Conservation (phyloP, 2,888 invertebrate species). For the Yponomeuta malinellus region DNA sequence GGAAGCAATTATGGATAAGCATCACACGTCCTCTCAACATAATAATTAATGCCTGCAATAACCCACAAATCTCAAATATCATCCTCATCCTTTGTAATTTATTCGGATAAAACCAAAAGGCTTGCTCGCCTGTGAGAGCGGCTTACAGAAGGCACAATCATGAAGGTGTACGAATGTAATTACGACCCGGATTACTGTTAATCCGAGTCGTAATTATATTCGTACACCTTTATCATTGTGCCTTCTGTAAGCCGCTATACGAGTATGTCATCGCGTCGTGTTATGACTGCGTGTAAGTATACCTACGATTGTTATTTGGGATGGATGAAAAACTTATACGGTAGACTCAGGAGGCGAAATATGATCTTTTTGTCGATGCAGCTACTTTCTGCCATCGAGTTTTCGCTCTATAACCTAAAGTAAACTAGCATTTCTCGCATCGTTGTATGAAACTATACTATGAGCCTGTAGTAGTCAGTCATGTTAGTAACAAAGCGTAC, state of each 20-base stretch:
- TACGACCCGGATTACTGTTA: no score
- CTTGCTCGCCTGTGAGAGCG: background rate
- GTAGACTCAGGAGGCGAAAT: no score
- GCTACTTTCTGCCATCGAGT: no score
- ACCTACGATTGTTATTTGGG: background rate
- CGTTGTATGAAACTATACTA: no score
- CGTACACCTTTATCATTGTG: background rate
- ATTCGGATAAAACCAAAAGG: background rate
- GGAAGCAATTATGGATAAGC: conserved; percentile 40
- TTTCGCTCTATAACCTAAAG: no score
- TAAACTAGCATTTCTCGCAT: no score
- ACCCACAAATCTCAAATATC: background rate
- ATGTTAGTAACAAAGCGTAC: no score
- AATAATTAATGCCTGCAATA: background rate
- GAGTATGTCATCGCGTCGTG: background rate
- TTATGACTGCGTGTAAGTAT: background rate
- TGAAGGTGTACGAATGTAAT: no score
- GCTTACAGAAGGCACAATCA: no score
- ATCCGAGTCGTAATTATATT: conserved; percentile 12
- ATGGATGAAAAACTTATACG: background rate
- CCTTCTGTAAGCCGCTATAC: background rate
- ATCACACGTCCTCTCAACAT: conserved; percentile 25
- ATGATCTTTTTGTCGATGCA: no score
- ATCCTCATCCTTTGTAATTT: background rate
- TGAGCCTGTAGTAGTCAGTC: no score